Evolutionary conservation across 2,113 vertebrate species (phyloP), one percentile per base, ranked within the genome.

Genomic region (Apeltes quadracus): DNA sequence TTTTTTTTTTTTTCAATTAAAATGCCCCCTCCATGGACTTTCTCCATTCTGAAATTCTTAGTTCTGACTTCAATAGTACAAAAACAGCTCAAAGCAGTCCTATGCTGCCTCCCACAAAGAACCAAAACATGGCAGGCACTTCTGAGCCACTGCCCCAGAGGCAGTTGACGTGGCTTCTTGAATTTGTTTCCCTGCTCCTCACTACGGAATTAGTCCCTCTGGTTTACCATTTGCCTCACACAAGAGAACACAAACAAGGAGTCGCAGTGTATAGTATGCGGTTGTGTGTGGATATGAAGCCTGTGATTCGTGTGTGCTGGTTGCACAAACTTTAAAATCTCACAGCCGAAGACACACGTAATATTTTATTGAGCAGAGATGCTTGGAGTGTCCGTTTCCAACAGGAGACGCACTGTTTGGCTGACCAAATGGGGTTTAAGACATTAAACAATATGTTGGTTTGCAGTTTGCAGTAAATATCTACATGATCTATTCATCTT

Each of bases 211-310:
- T 82, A 73, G 56, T 68, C 75, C 78, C 55, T 73, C 62, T 85
- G 90, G 84, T 90, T 88, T 89, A 89, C 88, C 67, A 72, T 85
- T 85, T 90, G 83, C 75, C 32, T 34, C 71, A 84, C 81, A 82
- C 56, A 83, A 84, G 50, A 75, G 78, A 82, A 85, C 72, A 84
- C 79, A 86, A 88, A 85, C 81, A 87, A 83, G 62, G 41, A 74
- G 58, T 78, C 62, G 66, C 64, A 57, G 75, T 70, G 82, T 81
- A 82, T 72, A 84, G 81, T 51, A 64, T 65, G 68, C 85, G 80
- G 87, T 85, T 77, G 62, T 15, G 66, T 76, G 64, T 84, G 64
- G 62, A 88, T 81, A 83, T 72, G 7, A 85, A 72, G 72, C 71
- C 72, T 89, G 76, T 62, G 72, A 69, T 84, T 78, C 67, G 57